phyloP scores from a whole-genome alignment of 1,140 invertebrate species.

The Lordiphosa stackelbergi region DNA sequence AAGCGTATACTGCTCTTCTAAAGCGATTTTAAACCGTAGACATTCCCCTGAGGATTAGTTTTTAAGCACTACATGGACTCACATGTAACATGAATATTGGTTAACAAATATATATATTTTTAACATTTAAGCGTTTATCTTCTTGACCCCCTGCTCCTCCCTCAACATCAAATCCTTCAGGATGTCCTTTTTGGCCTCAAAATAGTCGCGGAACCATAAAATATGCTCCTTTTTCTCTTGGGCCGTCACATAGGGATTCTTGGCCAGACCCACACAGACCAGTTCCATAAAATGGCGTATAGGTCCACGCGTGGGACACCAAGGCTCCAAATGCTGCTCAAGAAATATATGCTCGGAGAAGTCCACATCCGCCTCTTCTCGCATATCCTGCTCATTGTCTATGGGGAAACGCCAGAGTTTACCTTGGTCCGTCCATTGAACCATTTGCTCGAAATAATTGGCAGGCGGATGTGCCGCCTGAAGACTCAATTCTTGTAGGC shows the following conservation, averaged over 20 bases:
- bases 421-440: slow-evolving; percentile 94
- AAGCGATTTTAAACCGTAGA: slow-evolving; percentile 24
- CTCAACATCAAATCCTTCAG: slow-evolving; percentile 77
- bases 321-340: slow-evolving; percentile 88
- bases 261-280: slow-evolving; percentile 94
- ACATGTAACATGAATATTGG: slow-evolving; percentile 3
- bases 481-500: slow-evolving; percentile 82
- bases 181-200: slow-evolving; percentile 87
- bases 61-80: slow-evolving; percentile 19
- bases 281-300: slow-evolving; percentile 98
- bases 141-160: slow-evolving; percentile 14
- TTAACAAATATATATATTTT: slow-evolving; percentile 39
- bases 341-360: slow-evolving; percentile 97
- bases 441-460: slow-evolving; percentile 96
- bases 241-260: slow-evolving; percentile 94
- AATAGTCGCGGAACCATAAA: slow-evolving; percentile 95
- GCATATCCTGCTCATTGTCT: slow-evolving; percentile 95
- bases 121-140: slow-evolving; percentile 34
- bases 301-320: slow-evolving; percentile 93
- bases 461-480: slow-evolving; percentile 83
- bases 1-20: slow-evolving; percentile 95
- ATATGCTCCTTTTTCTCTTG: slow-evolving; percentile 94
- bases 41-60: slow-evolving; percentile 31
- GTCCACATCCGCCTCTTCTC: slow-evolving; percentile 87
- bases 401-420: slow-evolving; percentile 99